A percentile compares a stretch with the other conserved stretches of the same genome.
phyloP scores from a whole-genome alignment of 2,797 vertebrate genomes.

The Tragopan temminckii region DNA sequence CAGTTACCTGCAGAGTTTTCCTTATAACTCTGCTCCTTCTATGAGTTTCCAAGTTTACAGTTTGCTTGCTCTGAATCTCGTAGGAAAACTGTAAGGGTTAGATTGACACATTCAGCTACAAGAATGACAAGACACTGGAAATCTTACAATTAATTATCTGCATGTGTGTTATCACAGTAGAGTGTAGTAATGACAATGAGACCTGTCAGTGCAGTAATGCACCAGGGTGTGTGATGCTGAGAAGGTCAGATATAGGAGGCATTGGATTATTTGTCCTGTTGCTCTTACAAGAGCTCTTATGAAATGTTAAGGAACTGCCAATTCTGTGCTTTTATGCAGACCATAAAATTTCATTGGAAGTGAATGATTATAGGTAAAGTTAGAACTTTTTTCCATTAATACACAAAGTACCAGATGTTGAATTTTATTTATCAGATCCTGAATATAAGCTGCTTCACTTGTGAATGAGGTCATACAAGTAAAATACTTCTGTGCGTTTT shows the following conservation, averaged over 20 bases:
- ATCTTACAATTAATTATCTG: neutral
- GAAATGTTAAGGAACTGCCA: neutral
- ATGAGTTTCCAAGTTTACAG: neutral
- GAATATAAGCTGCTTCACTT: slow-evolving; percentile 12
- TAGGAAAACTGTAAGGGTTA: neutral
- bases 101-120: neutral
- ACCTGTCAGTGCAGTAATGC: neutral
- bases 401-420: neutral
- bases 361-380: neutral
- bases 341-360: neutral
- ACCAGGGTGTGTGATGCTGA: neutral
- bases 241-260: neutral
- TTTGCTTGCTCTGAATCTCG: neutral
- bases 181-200: neutral
- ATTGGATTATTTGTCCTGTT: neutral
- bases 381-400: neutral
- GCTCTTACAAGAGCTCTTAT: neutral
- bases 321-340: neutral
- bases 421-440: neutral
- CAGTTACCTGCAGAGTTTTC: neutral
- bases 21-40: neutral
- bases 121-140: neutral
- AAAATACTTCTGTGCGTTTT: slow-evolving; percentile 20
- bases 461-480: neutral
- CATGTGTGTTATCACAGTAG: neutral